Conservation (phyloP, 2,888 invertebrate genomes). For the Lumbricus terrestris region DNA sequence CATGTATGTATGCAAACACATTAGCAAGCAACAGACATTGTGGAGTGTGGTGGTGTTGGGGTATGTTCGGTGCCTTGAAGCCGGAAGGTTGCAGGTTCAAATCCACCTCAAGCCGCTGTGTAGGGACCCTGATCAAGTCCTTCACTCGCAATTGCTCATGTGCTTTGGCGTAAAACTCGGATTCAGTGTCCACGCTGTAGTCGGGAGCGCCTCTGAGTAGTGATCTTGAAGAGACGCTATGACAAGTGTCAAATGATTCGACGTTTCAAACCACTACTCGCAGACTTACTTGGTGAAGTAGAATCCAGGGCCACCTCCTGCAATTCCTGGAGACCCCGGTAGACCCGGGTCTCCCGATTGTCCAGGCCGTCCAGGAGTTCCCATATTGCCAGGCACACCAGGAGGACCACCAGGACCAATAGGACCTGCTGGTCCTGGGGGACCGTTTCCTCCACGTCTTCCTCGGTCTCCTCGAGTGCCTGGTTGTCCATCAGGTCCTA, state of each 20-base stretch:
- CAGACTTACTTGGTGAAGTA: conserved; percentile 50
- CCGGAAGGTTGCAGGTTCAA: too few relatives aligned
- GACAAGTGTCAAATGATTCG: too few relatives aligned
- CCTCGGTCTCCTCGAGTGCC: conserved; percentile 33
- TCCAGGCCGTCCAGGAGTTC: conserved; percentile 5
- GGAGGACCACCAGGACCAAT: conserved; percentile 10
- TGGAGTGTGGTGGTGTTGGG: too few relatives aligned
- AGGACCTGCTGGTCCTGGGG: conserved; percentile 31
- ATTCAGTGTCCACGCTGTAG: too few relatives aligned
- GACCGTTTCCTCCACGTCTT: conserved; percentile 40
- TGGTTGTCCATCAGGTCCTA: conserved; percentile 17
- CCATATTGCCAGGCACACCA: conserved; percentile 17
- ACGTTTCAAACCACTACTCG: background rate
- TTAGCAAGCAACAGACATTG: too few relatives aligned
- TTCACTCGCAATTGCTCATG: too few relatives aligned
- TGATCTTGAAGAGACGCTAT: too few relatives aligned
- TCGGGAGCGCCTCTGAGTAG: too few relatives aligned
- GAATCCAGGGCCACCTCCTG: conserved; percentile 44
- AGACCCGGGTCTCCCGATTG: background rate
- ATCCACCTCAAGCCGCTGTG: too few relatives aligned
- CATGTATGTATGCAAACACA: background rate
- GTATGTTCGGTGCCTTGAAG: too few relatives aligned
- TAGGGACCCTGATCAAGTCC: too few relatives aligned
- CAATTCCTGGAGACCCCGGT: conserved; percentile 16
- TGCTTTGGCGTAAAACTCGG: too few relatives aligned